These are phyloP conservation scores for Drosophila arawakana DNA, from an alignment of 1,140 invertebrate species.

Conservation along the genomic window DNA sequence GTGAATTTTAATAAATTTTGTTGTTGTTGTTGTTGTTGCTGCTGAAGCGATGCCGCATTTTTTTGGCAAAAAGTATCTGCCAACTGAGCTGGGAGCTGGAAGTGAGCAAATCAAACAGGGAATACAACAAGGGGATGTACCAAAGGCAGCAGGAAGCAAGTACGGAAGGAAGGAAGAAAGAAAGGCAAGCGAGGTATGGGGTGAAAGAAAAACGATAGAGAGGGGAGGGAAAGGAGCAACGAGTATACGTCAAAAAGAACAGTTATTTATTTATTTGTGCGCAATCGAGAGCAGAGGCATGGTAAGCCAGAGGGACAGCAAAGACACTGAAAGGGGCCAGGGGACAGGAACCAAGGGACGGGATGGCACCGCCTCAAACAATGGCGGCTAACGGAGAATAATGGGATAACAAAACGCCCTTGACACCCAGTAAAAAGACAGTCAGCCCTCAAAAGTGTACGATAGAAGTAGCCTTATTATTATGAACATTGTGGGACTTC, in stretches of 20 bases:
- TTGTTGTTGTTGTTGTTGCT: slow-evolving; percentile 36
- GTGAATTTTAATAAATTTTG: slow-evolving; percentile 83
- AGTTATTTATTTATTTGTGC: slow-evolving; percentile 84
- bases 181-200: not conserved
- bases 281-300: slow-evolving; percentile 58
- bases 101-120: slow-evolving; percentile 78
- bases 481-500: slow-evolving; percentile 67
- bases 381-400: slow-evolving; percentile 82
- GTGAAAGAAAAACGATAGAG: slow-evolving; percentile 11
- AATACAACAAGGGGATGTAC: slow-evolving; percentile 13
- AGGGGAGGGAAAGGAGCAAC: slow-evolving; percentile 37
- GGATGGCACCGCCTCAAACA: slow-evolving; percentile 55
- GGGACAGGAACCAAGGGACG: not conserved
- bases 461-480: slow-evolving; percentile 79
- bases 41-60: slow-evolving; percentile 22
- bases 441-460: slow-evolving; percentile 67
- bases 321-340: not conserved
- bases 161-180: not conserved
- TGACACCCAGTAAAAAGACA: slow-evolving; percentile 84
- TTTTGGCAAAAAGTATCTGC: slow-evolving; percentile 58
- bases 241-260: slow-evolving; percentile 81
- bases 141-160: not conserved
- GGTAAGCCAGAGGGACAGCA: slow-evolving; percentile 16
- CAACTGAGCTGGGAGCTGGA: slow-evolving; percentile 59
- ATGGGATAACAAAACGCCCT: slow-evolving; percentile 84